Evolutionary conservation across 64 coral and sea anemone genomes (phyloP), one percentile per base, ranked within the genome.

Genomic region (Porites lutea): DNA sequence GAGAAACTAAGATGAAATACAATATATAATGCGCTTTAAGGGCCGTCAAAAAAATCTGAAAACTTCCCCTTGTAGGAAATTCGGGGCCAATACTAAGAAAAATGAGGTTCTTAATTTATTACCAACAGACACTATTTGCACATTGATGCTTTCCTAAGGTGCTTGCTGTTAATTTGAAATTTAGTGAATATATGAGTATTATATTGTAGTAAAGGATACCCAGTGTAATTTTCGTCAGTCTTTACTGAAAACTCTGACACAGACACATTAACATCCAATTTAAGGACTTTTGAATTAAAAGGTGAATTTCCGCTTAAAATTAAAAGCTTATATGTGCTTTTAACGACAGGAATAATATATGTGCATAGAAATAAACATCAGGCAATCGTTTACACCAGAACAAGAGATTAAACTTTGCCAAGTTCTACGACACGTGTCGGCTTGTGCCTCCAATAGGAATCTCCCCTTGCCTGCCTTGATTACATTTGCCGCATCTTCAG

Each of bases 391-490:
- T 80, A 80, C 44, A 60, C 63, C 12, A 84, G 66, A 84, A 43
- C 21, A 69, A 63, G 10, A 48, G 22, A 15, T n/a, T 51, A 84
- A 47, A 3, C 8, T 16, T 20, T n/a, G 81, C 81, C 81, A 69
- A 68, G 64, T n/a, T 21, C 13, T 11, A n/a, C n/a, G 81, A 84
- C 81, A 68, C 48, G 81, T 84, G 81, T 67, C 48, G 73, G 22
- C 16, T 6, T 4, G 0, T 6, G 10, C 61, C 81, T 68, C 81
- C 81, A 84, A 84, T 84, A 18, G 69, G 81, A 84, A n/a, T 20
- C 79, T 48, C 20, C 8, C 62, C 62, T 84, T 16, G 20, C 63
- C 15, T 9, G 19, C 46, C 6, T 19, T 67, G 16, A 69, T 84
- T 84, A 1, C 20, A 68, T 84, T 84, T 84, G 19, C 61, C 18